These are phyloP conservation scores for Varroa destructor DNA, from an alignment of 1,140 invertebrate species.

Conservation along the genomic window DNA sequence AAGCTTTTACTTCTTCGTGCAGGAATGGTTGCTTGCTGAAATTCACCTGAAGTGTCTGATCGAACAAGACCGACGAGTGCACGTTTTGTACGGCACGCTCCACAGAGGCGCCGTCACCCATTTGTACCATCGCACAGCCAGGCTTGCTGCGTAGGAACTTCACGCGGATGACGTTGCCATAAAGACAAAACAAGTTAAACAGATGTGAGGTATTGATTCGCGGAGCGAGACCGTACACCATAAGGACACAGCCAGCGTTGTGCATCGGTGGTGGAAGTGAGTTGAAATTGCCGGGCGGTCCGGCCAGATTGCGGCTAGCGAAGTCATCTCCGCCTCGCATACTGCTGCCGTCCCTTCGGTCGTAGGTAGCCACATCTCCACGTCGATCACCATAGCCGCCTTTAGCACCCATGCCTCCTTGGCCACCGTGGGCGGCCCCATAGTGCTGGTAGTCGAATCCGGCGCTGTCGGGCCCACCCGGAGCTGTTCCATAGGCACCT, in stretches of 20 bases:
- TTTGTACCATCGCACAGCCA: slow-evolving; percentile 98
- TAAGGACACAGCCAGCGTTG: slow-evolving; percentile 65
- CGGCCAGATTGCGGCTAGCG: slow-evolving; percentile 33
- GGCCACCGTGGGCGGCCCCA: slow-evolving; percentile 29
- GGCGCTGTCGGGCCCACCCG: slow-evolving; percentile 26
- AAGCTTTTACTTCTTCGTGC: slow-evolving; percentile 90
- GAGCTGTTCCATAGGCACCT: slow-evolving; percentile 28
- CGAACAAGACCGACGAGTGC: slow-evolving; percentile 75
- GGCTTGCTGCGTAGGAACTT: slow-evolving; percentile 98
- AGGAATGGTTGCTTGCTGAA: slow-evolving; percentile 93
- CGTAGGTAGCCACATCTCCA: slow-evolving; percentile 11
- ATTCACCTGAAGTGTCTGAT: slow-evolving; percentile 50
- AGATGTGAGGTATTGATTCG: slow-evolving; percentile 88
- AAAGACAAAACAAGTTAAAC: slow-evolving; percentile 97
- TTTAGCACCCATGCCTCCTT: slow-evolving; percentile 31
- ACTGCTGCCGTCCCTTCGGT: not conserved
- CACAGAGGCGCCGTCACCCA: slow-evolving; percentile 87
- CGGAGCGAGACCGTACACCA: slow-evolving; percentile 92
- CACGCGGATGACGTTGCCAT: slow-evolving; percentile 91
- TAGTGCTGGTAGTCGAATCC: slow-evolving; percentile 31
- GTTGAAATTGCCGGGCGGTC: slow-evolving; percentile 35
- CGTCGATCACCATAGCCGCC: slow-evolving; percentile 22
- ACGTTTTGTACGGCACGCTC: slow-evolving; percentile 85
- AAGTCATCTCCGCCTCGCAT: not conserved
- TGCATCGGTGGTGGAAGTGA: slow-evolving; percentile 33